A percentile compares a stretch with the other conserved stretches of the same genome.
phyloP scores from a whole-genome alignment of 2,888 invertebrate genomes.

The Mesoligia furuncula region DNA sequence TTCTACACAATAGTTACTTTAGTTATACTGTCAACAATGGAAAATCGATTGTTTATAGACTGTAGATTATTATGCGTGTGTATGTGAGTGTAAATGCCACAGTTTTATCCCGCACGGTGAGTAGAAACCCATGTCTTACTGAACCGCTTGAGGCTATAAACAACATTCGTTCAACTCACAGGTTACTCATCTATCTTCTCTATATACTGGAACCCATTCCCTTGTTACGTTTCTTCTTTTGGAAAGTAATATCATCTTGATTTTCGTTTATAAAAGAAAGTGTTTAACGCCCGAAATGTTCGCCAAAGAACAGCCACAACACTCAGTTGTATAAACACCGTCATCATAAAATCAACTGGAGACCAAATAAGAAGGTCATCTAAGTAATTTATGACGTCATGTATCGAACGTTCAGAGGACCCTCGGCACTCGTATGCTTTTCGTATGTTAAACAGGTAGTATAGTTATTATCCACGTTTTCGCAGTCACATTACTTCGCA shows the following conservation, averaged over 20 bases:
- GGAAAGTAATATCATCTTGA: constrained; percentile 28
- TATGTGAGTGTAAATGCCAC: neutral
- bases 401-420: constrained; percentile 54
- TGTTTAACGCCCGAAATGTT: constrained; percentile 14
- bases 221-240: constrained; percentile 26
- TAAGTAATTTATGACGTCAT: constrained; percentile 53
- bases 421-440: constrained; percentile 62
- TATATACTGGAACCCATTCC: constrained; percentile 4
- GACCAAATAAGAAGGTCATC: constrained; percentile 56
- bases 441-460: constrained; percentile 69
- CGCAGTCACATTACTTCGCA: constrained; percentile 77
- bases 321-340: constrained; percentile 43
- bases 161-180: constrained; percentile 50
- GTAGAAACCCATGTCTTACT: constrained; percentile 52
- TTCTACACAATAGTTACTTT: constrained; percentile 49
- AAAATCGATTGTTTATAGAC: constrained; percentile 23
- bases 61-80: neutral
- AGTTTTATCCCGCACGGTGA: constrained; percentile 36
- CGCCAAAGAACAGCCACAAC: constrained; percentile 23
- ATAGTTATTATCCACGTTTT: constrained; percentile 73
- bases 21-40: constrained; percentile 32
- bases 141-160: constrained; percentile 53
- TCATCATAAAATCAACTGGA: constrained; percentile 46
- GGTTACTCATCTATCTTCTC: constrained; percentile 31
- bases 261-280: constrained; percentile 29